Evolutionary conservation across 2,113 vertebrate species (phyloP), one percentile per base, ranked within the genome.

Genomic region (Indicator maculatus): DNA sequence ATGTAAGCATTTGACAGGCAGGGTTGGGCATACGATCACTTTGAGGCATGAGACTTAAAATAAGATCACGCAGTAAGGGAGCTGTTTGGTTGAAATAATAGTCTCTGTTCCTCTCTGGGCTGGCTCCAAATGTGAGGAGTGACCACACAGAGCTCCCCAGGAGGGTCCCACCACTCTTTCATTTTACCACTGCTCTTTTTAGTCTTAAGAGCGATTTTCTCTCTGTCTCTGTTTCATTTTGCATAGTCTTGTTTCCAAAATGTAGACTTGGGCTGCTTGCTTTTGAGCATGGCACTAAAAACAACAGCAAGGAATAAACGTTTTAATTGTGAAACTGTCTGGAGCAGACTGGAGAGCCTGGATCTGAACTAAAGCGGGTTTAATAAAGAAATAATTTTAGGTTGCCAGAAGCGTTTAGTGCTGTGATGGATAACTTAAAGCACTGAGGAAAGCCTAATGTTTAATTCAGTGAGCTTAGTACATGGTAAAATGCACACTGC

Each of bases 51-150:
- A 69, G 16, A 33, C 31, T 65, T 70, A 31, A 2, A 47, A 4
- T 30, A 47, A 52, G 20, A 86, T 58, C 38, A 78, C 90, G 69
- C 20, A 78, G 39, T 67, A 91, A 71, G 12, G 23, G 63, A 89
- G 33, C 23, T 36, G 23, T 67, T 86, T 72, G 24, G 24, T 94
- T 83, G 74, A 67, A 93, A 70, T 27, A 71, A 21, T 11, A 64
- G 69, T 89, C 64, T 87, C 89, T 91, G 67, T 71, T 92, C 78
- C 84, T 86, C 78, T 80, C 41, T 80, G 78, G 41, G 44, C 52
- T 83, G 56, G 31, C 19, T 86, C 44, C 31, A 89, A 89, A 91
- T 59, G 55, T 56, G 63, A 78, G 61, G 38, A 83, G 39, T 81
- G 59, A 88, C 52, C 87, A 80, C 71, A 85, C 7, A 11, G 23